A percentile compares a stretch with the other conserved stretches of the same genome.
Conservation (phyloP, 2,888 invertebrate genomes). For the Rhopalosiphum nymphaeae region DNA sequence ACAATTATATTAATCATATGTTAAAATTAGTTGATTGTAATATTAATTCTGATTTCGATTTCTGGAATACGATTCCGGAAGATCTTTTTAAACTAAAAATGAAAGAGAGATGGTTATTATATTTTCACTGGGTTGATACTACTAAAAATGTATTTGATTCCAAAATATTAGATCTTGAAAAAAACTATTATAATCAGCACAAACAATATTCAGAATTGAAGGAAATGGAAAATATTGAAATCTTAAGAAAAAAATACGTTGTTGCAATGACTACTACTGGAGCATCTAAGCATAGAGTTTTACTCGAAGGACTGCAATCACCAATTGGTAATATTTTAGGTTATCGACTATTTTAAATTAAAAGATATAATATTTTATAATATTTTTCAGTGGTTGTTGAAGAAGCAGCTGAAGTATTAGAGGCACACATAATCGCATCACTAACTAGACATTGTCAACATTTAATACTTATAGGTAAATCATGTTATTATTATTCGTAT, state of each 20-base stretch:
- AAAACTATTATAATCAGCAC: slow-evolving; percentile 67
- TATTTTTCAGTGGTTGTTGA: slow-evolving; percentile 76
- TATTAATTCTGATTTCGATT: slow-evolving; percentile 62
- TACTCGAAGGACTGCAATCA: slow-evolving; percentile 76
- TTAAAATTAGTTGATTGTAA: slow-evolving; percentile 21
- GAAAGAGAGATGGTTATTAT: slow-evolving; percentile 71
- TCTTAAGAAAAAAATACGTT: slow-evolving; percentile 70
- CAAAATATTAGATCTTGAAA: slow-evolving; percentile 67
- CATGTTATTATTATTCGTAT: neutral
- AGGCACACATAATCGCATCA: slow-evolving; percentile 85
- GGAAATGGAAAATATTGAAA: slow-evolving; percentile 74
- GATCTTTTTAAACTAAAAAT: slow-evolving; percentile 74
- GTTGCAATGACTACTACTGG: slow-evolving; percentile 85
- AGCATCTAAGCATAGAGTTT: slow-evolving; percentile 78
- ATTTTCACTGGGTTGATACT: slow-evolving; percentile 70
- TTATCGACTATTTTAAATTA: neutral
- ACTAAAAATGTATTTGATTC: slow-evolving; percentile 63
- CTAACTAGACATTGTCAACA: slow-evolving; percentile 82
- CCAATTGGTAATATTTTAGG: slow-evolving; percentile 39
- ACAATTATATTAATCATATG: slow-evolving; percentile 34
- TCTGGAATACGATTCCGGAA: slow-evolving; percentile 68
- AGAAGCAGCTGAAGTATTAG: slow-evolving; percentile 90
- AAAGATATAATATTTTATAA: neutral
- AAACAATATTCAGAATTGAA: slow-evolving; percentile 73
- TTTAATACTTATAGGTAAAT: slow-evolving; percentile 82